These are phyloP conservation scores for Enteromius fasciolatus DNA, from an alignment of 2,797 vertebrate species.

Conservation along the genomic window DNA sequence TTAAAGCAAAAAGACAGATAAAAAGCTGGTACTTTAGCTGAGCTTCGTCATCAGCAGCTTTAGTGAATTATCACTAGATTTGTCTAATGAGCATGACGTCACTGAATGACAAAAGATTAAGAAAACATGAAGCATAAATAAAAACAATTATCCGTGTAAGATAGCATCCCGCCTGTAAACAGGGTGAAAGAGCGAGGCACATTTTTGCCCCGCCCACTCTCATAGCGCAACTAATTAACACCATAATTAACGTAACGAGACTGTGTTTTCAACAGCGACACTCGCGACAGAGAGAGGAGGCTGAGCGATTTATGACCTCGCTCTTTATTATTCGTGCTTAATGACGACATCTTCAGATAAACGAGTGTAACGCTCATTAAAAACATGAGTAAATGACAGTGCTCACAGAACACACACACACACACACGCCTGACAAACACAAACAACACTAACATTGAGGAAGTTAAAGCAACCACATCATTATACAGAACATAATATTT, in stretches of 20 bases:
- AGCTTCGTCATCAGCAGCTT: background rate
- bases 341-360: conserved; percentile 71
- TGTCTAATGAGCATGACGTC: conserved; percentile 2
- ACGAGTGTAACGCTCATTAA: conserved; percentile 36
- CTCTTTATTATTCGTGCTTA: conserved; percentile 75
- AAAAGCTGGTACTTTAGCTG: background rate
- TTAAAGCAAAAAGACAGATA: background rate
- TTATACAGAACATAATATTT: background rate
- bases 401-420: background rate
- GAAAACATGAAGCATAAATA: conserved; percentile 17
- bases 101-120: conserved; percentile 30
- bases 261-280: conserved; percentile 71
- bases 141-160: conserved; percentile 26
- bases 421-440: conserved; percentile 11
- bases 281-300: conserved; percentile 64
- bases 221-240: conserved; percentile 80
- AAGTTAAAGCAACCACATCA: background rate
- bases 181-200: background rate
- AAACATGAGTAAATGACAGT: background rate
- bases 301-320: conserved; percentile 75
- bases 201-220: conserved; percentile 69
- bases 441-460: background rate
- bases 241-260: conserved; percentile 77
- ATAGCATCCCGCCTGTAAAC: conserved; percentile 41
- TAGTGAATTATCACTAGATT: background rate